Conservation (phyloP, 2,113 vertebrate genomes). For the Zapornia atra region DNA sequence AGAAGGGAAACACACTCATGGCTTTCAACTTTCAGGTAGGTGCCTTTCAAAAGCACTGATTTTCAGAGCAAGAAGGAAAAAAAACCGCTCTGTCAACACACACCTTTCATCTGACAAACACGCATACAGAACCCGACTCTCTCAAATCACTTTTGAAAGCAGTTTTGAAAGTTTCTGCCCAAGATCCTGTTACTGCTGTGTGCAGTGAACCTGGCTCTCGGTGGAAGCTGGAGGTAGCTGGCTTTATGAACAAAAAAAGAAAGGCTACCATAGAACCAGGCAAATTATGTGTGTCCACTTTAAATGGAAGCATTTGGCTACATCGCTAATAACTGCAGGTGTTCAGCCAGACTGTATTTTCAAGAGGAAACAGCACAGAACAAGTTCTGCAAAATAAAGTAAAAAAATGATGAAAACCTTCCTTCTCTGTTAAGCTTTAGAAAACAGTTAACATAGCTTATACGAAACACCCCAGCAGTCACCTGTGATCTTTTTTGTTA, state of each 20-base stretch:
- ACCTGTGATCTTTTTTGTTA: not conserved
- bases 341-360: not conserved
- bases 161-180: not conserved
- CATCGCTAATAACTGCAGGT: not conserved
- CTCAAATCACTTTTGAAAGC: not conserved
- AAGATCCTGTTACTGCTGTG: not conserved
- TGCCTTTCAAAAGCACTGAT: not conserved
- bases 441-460: not conserved
- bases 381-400: not conserved
- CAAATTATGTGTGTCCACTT: not conserved
- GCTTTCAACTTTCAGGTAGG: not conserved
- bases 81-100: not conserved
- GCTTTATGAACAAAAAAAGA: not conserved
- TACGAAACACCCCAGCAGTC: not conserved
- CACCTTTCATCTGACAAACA: not conserved
- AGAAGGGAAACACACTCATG: not conserved
- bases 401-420: not conserved
- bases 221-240: not conserved
- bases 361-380: not conserved
- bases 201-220: not conserved
- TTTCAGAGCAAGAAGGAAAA: not conserved
- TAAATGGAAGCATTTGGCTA: not conserved
- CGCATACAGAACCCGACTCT: not conserved
- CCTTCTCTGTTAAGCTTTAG: not conserved
- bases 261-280: not conserved